Percentiles rank a stretch among this genome's conserved stretches.
These are phyloP conservation scores for Holothuria glaberrima DNA, from an alignment of 35 echinoderm and acorn worm species.

Conservation along the genomic window DNA sequence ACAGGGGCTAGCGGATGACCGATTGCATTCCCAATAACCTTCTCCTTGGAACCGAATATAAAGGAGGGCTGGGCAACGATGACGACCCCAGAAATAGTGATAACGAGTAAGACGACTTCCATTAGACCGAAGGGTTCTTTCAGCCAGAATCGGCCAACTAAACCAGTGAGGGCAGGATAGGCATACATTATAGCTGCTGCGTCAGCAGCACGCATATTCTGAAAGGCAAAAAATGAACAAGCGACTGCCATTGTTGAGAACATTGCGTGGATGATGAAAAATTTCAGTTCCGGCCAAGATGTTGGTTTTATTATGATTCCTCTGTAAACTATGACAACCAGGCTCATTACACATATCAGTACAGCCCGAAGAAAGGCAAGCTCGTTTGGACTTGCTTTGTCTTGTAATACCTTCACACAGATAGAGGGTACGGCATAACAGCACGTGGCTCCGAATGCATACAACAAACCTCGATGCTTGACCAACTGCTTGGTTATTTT, in stretches of 20 bases:
- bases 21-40: background rate
- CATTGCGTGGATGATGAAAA: background rate
- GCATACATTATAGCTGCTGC: conserved; percentile 34
- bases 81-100: background rate
- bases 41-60: conserved; percentile 21
- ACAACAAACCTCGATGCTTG: conserved; percentile 6
- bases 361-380: conserved; percentile 9
- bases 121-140: conserved; percentile 21
- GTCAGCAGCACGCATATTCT: conserved; percentile 25
- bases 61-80: conserved; percentile 27
- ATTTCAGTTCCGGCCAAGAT: background rate
- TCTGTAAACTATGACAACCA: background rate
- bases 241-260: conserved; percentile 19
- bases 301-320: background rate
- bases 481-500: background rate
- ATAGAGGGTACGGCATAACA: background rate
- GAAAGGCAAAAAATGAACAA: conserved; percentile 13
- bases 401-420: conserved; percentile 30
- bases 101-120: background rate
- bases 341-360: background rate
- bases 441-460: conserved; percentile 8
- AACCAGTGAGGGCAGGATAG: background rate
- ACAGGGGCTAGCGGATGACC: background rate
- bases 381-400: background rate
- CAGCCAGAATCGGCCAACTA: background rate